A percentile compares a stretch with the other conserved stretches of the same genome.
Conservation (phyloP, 2,888 invertebrate species). For the Mimachlamys varia region DNA sequence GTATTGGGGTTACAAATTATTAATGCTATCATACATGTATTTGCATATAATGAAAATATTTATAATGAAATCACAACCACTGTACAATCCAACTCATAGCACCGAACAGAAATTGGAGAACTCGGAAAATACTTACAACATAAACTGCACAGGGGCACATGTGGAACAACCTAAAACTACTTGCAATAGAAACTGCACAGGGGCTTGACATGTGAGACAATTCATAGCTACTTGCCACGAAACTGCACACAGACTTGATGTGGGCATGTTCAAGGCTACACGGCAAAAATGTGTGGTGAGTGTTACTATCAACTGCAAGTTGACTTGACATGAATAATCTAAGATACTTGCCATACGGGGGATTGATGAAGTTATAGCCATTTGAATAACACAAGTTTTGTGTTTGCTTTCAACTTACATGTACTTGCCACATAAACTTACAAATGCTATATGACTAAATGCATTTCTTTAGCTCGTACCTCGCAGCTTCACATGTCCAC, state of each 20-base stretch:
- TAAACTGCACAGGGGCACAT: background rate
- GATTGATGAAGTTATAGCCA: background rate
- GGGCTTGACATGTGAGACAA: background rate
- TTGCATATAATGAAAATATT: background rate
- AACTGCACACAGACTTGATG: background rate
- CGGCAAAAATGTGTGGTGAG: no score
- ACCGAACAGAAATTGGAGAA: background rate
- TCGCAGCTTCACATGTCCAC: background rate
- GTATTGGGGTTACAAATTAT: background rate
- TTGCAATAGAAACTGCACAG: background rate
- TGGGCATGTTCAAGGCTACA: no score
- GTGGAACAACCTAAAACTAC: background rate
- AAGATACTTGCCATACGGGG: background rate
- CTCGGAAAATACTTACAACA: background rate
- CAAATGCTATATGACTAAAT: background rate
- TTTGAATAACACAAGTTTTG: no score
- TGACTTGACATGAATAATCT: no score
- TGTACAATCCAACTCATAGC: background rate
- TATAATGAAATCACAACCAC: conserved; percentile 2
- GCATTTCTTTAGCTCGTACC: background rate
- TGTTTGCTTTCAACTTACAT: background rate
- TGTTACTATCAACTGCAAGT: no score
- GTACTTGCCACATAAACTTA: background rate
- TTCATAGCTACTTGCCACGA: background rate
- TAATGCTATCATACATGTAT: conserved; percentile 14